A percentile compares a stretch with the other conserved stretches of the same genome.
Evolutionary conservation across 2,797 vertebrate genomes (phyloP).

Genomic region (Poecilia velifera): DNA sequence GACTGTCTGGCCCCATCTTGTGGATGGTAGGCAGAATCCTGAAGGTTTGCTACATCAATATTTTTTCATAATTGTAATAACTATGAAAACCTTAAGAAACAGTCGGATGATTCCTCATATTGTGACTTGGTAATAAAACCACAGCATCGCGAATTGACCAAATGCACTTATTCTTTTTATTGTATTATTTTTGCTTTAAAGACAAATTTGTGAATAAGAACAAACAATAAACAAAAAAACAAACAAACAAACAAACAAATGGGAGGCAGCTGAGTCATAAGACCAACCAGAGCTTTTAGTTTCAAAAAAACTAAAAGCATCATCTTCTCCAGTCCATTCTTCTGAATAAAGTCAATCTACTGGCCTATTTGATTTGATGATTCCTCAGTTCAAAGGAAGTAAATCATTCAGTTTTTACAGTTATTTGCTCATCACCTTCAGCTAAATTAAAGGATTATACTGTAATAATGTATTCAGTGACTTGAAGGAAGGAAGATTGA

Average conservation of each 20-base stretch:
- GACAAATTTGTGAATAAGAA: neutral
- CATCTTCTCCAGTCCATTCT: neutral
- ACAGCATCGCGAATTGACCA: neutral
- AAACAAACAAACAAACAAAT: no score
- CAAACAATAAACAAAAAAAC: no score
- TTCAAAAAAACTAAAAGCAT: neutral
- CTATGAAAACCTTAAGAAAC: neutral
- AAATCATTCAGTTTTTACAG: neutral
- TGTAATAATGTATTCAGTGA: neutral
- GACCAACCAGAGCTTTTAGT: neutral
- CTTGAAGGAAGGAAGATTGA: neutral
- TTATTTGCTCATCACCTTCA: neutral
- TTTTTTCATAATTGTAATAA: neutral
- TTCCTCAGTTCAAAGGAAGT: neutral
- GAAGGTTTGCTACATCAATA: neutral
- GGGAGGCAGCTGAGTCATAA: neutral
- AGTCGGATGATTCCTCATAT: neutral
- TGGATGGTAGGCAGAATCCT: neutral
- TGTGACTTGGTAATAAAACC: neutral
- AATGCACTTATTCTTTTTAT: neutral
- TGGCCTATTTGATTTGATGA: neutral
- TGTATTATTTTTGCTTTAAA: neutral
- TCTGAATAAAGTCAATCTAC: no score
- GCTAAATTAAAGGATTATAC: neutral
- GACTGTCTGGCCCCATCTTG: constrained; percentile 1